Conservation (phyloP, 2,113 vertebrate species). For the Proteles cristata region DNA sequence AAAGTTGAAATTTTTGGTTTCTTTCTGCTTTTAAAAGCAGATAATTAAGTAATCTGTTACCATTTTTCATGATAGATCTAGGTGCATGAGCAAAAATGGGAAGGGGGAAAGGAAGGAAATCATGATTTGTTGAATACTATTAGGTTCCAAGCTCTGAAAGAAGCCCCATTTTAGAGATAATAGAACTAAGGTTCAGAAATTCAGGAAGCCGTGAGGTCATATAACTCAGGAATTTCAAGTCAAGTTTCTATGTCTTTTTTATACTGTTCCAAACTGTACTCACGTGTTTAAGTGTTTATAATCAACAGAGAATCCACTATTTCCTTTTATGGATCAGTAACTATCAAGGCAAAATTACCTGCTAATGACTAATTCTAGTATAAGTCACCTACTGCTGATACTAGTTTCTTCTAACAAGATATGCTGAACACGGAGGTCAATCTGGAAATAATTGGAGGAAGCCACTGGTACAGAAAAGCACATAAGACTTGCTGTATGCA, state of each 20-base stretch:
- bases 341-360: not conserved
- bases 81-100: not conserved
- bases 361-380: not conserved
- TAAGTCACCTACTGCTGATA: not conserved
- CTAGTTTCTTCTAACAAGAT: not conserved
- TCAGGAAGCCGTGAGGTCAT: not conserved
- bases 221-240: not conserved
- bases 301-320: not conserved
- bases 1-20: not conserved
- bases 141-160: not conserved
- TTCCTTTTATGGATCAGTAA: conserved; percentile 2
- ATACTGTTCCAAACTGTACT: not conserved
- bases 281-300: not conserved
- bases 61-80: not conserved
- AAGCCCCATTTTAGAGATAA: not conserved
- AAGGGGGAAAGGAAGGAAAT: not conserved
- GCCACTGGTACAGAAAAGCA: not conserved
- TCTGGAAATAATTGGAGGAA: not conserved
- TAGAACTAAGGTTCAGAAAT: not conserved
- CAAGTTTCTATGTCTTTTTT: not conserved
- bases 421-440: not conserved
- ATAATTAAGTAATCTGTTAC: not conserved
- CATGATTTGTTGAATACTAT: not conserved
- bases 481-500: not conserved
- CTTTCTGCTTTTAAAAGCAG: not conserved